Base-by-base conservation (phyloP, 2,797 vertebrate species). In the Phrynocephalus guinanensis region DNA sequence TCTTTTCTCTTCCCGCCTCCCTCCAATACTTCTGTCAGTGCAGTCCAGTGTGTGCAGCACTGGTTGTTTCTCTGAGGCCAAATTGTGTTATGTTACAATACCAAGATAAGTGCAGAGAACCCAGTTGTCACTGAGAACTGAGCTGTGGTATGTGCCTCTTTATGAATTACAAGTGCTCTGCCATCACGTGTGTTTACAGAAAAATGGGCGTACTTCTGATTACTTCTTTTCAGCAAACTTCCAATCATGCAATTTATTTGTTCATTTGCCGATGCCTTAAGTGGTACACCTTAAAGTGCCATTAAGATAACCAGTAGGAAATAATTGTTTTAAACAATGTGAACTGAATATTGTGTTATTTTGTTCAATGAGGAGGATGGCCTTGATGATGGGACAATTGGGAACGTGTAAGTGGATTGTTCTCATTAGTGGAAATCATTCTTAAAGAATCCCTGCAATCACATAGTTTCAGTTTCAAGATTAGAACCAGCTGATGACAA, bases 251-350 rank as follows among this genome's bases (percentile, higher is more conserved):
- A 60, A 6, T 11, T 82, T 33, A 50, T 82, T 66, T 82, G 56
- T 48, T 83, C 48, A 88, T 5, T 79, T 81, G 67, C 70, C 56
- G 82, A 66, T 88, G 78, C 83, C 78, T 85, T 85, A 85, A 81
- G 71, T n/a, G n/a, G 6, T 24, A 72, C 56, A 70, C 24, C 83
- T 56, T 77, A 26, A 85, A 88, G 83, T 85, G 78, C 78, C 79
- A 56, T 83, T 83, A 76, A 48, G 26, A n/a, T 16, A 26, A 86
- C 13, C 56, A 38, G 56, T 70, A 85, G 50, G 7, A 76, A n/a
- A 7, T 75, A 76, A 81, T 56, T 75, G 68, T 33, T n/a, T 20
- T 70, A 48, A 60, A 78, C 26, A 78, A 56, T 60, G 11, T 60
- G 66, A 76, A 9, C 44, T 20, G 28, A 79, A 5, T 60, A 72